Evolutionary conservation across 2,797 vertebrate species (phyloP), one percentile per base, ranked within the genome.

Genomic region (Ctenopoma multispine): DNA sequence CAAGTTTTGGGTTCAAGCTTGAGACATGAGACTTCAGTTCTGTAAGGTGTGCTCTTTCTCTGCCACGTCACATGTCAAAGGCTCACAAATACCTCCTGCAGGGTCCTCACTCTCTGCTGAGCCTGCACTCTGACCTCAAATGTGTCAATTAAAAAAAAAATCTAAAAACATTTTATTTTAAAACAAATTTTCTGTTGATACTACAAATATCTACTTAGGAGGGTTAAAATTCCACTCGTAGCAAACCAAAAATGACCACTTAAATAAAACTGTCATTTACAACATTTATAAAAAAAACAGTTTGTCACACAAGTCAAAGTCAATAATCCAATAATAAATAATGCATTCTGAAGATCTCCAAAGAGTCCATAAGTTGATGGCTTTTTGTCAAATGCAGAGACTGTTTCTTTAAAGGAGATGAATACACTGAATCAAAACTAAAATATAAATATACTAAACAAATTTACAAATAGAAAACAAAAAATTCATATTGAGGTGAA

Each of bases 371-470:
- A 83, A 58, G 14, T 71, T 79, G 66, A 93, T 92, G 91, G 90
- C 89, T 92, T 89, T 72, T 64, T 73, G 64, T 88, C 80, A 86
- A 85, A 86, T 88, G 88, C 86, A 91, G 86, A 89, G 83, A 79
- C 73, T 76, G 58, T 58, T 58, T 80, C 47, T 86, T 77, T 75
- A 72, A 70, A 62, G 81, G 78, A 85, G 79, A 75, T 55, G 36
- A 79, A 86, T 57, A 80, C 80, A 80, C 44, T 66, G 57, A 76
- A 69, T 67, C 41, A 46, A 56, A 81, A 77, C 82, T 89, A 88
- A 85, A 87, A 86, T 85, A 84, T 51, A 63, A 86, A 90, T 72
- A 67, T 62, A 72, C 79, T 84, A 83, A 81, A 88, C 55, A 81
- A 71, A 78, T 63, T 69, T 78, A 76, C 72, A 77, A 88, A 89